Evolutionary conservation across 2,113 vertebrate species (phyloP), one percentile per base, ranked within the genome.

Genomic region (Cottus gobio): DNA sequence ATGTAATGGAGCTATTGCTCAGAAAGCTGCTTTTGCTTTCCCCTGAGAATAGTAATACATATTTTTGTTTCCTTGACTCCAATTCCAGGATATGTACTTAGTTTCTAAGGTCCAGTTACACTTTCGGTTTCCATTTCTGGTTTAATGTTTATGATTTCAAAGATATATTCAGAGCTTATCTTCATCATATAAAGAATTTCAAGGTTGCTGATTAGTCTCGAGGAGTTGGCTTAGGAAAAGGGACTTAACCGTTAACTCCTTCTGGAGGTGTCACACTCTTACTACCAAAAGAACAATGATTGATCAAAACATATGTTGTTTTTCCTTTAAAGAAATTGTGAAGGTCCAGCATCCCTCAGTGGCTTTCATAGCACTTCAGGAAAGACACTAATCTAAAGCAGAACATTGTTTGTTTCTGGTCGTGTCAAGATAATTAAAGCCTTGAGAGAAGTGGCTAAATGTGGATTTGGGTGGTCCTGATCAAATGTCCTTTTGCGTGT

Each of bases 401-500:
- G 46, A 13, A 22, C 18, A 18, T 61, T 31, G 37, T 50, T 37
- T 39, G 34, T 22, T 30, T 73, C 5, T n/a, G 44, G 46, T 7
- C 10, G 31, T 22, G 31, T 44, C 26, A 22, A 11, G 10, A 12
- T 20, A n/a, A n/a, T 44, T 57, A 6, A 34, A 7, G 18, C n/a
- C 22, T 44, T 10, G 7, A 34, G 15, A 70, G 60, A 28, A 54
- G 28, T 30, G 22, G 16, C 18, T 20, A 20, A 71, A 67, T 20
- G 20, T 36, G 48, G 52, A 11, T 70, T 24, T 48, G 31, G 18
- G 16, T n/a, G 34, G 20, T n/a, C 44, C 54, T 20, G 34, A 69
- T 85, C 64, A 37, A 8, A 69, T 81, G 50, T 70, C 62, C 52
- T 48, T 1, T 67, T 7, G 9, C 0, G 3, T 69, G 31, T 76